Base-by-base conservation (phyloP, 2,113 vertebrate genomes). In the Dolichallabes microphthalmus region DNA sequence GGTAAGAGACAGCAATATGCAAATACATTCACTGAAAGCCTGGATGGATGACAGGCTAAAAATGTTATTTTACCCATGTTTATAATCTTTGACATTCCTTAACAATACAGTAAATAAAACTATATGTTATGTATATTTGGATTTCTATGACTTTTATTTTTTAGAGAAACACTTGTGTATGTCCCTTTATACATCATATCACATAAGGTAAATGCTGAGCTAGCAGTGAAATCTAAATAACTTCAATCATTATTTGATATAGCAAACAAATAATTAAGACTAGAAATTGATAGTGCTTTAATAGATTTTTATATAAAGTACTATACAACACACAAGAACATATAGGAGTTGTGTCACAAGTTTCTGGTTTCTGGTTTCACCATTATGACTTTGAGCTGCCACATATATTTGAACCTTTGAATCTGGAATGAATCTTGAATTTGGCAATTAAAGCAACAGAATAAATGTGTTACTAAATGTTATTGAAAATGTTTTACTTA, bases 1-100 rank as follows among this genome's bases (percentile, higher is more conserved):
- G 27, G 39, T 64, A 80, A 76, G 30, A 22, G 55, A 35, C 35
- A 73, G 30, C 25, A 57, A 74, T 57, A 77, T 83, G 39, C 60
- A 86, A 85, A 77, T n/a, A 79, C 13, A 66, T 35, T 57, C 50
- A 53, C 50, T 77, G 58, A 84, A 64, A 45, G 32, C 6, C 22
- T 61, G 11, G 71, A 85, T 74, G 50, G 20, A 73, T 20, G n/a
- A 79, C 63, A 58, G 27, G 15, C 63, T 76, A 64, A 55, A 78
- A 55, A 11, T 75, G 15, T 64, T 35, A 45, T 68, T n/a, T 84
- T 84, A 30, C 73, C 17, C 8, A 8, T 52, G 25, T 53, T 53
- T 10, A 76, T 17, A 8, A 76, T 19, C n/a, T 27, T 27, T 76
- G 55, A 12, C 0, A 50, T 30, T 76, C 13, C 50, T 53, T 76